Base-by-base conservation (phyloP, 2,888 invertebrate species). In the Meiosimyza decipiens region DNA sequence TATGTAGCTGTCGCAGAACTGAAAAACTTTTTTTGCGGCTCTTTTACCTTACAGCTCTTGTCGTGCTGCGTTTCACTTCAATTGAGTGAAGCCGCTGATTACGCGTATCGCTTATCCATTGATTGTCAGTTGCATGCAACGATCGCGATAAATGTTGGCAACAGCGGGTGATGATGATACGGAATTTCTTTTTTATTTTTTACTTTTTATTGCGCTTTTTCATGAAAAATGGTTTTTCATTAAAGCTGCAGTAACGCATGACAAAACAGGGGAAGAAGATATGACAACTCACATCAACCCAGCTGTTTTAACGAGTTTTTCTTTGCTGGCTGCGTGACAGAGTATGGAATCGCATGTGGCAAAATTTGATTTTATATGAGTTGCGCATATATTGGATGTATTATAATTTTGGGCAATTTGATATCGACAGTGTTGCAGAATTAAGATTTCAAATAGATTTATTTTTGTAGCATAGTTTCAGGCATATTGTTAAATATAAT, bases 141-240 rank as follows among this genome's bases (percentile, higher is more conserved):
- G 50, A 59, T 50, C 12, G 9, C 65, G 50, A 6, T 12, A 49
- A 6, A 52, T 15, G 52, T 6, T 28, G 5, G 72, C 40, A 59
- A 68, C 49, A 33, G 15, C n/a, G n/a, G 13, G 65, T 66, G 57
- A 68, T 71, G 67, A 71, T 73, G 78, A 59, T 15, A 59, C 22
- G 18, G 22, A 18, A 74, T 22, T n/a, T 15, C 28, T 9, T 33
- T 22, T 6, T 12, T 6, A 16, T 60, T n/a, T 16, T 12, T 63
- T 28, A 75, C 76, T 81, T 82, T 81, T 80, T 80, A 81, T 78
- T 80, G 9, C 81, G 80, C 79, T 82, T 77, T 76, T 78, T 81
- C 78, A 77, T 70, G 77, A 73, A 51, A 50, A 50, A 64, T 9
- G 9, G 59, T 6, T 33, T 62, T 62, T 62, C 60, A 62, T 62